A percentile compares a stretch with the other conserved stretches of the same genome.
These are phyloP conservation scores for Hemibates koningsi DNA, from an alignment of 2,113 vertebrate genomes.

Conservation along the genomic window DNA sequence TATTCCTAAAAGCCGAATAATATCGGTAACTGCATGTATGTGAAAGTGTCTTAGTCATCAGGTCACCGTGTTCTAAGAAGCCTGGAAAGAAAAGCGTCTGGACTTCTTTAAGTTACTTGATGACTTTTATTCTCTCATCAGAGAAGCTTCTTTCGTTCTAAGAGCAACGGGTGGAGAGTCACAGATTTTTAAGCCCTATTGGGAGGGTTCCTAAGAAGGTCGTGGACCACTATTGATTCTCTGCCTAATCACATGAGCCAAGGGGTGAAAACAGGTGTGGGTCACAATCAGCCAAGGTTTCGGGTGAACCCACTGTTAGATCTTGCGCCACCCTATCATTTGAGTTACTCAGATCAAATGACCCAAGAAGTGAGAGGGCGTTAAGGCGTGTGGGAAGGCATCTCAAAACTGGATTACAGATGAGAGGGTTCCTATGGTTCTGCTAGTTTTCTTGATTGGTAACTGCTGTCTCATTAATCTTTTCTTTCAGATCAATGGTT, in stretches of 20 bases:
- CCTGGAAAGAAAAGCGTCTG: background rate
- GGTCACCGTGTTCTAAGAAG: background rate
- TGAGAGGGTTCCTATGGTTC: background rate
- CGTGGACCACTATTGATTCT: background rate
- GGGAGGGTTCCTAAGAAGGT: background rate
- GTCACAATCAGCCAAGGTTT: background rate
- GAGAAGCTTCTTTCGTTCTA: rapidly evolving
- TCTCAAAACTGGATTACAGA: background rate
- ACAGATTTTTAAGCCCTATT: background rate
- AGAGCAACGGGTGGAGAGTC: background rate
- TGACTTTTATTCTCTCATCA: background rate
- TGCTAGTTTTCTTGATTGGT: background rate
- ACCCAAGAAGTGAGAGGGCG: background rate
- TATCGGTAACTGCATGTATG: background rate
- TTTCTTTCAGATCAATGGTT: conserved; percentile 68
- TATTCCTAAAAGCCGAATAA: background rate
- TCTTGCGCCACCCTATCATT: background rate
- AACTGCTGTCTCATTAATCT: background rate
- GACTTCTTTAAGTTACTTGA: background rate
- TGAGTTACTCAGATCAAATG: background rate
- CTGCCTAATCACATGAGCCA: background rate
- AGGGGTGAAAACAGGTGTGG: background rate
- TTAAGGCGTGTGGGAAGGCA: background rate
- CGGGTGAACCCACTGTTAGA: background rate
- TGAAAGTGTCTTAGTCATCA: background rate